Percentiles rank a stretch among this genome's conserved stretches.
phyloP scores from a whole-genome alignment of 2,113 vertebrate species.

The Spermophilus dauricus region DNA sequence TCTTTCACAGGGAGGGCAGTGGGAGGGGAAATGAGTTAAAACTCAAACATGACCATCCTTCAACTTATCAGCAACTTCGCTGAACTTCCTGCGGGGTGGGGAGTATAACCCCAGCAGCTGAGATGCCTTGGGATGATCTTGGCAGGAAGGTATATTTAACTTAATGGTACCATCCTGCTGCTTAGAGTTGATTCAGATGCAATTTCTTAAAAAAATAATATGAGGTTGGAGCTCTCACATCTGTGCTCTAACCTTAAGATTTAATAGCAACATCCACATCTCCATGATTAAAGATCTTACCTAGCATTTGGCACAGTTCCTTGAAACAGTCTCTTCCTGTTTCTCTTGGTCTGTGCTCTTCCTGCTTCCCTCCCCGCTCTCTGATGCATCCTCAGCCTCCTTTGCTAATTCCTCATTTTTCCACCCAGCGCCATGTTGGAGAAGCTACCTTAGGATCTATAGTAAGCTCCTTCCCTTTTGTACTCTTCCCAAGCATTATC shows the following conservation, averaged over 20 bases:
- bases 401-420: slow-evolving; percentile 25
- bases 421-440: neutral
- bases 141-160: neutral
- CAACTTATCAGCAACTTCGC: neutral
- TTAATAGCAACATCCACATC: neutral
- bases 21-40: neutral
- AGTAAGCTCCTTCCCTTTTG: neutral
- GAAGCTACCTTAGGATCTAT: neutral
- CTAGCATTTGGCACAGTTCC: neutral
- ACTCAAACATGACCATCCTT: neutral
- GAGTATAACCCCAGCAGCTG: neutral
- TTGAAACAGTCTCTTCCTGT: neutral
- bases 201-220: neutral
- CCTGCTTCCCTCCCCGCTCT: neutral
- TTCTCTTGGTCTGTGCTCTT: neutral
- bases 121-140: neutral
- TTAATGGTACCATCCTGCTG: neutral
- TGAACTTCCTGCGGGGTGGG: neutral
- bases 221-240: neutral
- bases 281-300: neutral
- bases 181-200: neutral
- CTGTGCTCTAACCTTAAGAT: neutral
- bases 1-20: neutral
- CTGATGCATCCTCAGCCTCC: neutral
- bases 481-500: neutral